Conservation (phyloP, 37 sponge, comb jelly and placozoan genomes). For the Ianthella basta region DNA sequence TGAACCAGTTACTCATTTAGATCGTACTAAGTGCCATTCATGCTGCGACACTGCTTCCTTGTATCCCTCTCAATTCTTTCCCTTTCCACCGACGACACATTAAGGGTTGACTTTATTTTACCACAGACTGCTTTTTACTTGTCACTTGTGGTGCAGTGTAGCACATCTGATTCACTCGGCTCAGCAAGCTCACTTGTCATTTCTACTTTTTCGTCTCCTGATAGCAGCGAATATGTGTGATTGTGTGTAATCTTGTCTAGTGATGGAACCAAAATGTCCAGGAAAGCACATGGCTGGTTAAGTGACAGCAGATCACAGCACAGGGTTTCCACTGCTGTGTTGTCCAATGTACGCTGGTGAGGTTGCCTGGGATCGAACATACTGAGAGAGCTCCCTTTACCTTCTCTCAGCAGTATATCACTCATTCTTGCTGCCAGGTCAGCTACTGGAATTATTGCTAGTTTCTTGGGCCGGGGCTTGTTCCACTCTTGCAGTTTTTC, state of each 20-base stretch:
- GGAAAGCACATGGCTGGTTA: constrained; percentile 40
- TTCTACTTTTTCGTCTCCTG: neutral
- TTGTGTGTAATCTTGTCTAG: constrained; percentile 29
- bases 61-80: constrained; percentile 11
- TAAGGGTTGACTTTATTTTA: constrained; percentile 5
- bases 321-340: constrained; percentile 26
- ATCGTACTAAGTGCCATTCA: constrained; percentile 15
- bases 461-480: constrained; percentile 25
- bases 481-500: constrained; percentile 48
- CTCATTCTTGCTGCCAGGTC: constrained; percentile 22
- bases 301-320: constrained; percentile 35
- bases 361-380: constrained; percentile 44
- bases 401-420: constrained; percentile 15
- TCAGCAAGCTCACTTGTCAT: neutral
- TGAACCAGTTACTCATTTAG: constrained; percentile 39
- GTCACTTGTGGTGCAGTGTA: constrained; percentile 1
- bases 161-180: constrained; percentile 5
- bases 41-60: neutral
- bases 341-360: neutral
- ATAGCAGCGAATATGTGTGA: constrained; percentile 32
- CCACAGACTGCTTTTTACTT: neutral
- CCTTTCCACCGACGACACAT: neutral
- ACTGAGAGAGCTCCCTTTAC: neutral
- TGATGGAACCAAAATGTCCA: constrained; percentile 34
- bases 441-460: constrained; percentile 39